phyloP scores from a whole-genome alignment of 2,888 invertebrate species.

The Adelphocoris suturalis region DNA sequence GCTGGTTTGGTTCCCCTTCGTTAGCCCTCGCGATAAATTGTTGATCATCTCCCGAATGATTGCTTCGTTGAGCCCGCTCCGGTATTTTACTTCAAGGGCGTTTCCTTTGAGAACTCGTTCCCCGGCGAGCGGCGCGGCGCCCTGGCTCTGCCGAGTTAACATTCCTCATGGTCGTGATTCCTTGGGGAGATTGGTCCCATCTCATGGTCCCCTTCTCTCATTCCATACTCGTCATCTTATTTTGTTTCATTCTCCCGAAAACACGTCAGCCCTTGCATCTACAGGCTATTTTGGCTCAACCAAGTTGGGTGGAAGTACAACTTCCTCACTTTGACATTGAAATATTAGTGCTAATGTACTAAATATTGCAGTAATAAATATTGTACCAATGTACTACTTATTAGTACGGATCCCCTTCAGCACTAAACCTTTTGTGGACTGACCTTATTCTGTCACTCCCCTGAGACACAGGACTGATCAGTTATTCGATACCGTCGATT shows the following conservation, averaged over 20 bases:
- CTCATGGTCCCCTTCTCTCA: background rate
- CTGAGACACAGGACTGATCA: no score
- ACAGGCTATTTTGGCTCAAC: no score
- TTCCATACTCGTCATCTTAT: background rate
- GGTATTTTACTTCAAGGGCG: constrained; percentile 39
- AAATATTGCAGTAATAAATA: no score
- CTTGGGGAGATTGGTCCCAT: constrained; percentile 31
- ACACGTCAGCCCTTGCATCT: background rate
- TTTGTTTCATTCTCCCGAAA: background rate
- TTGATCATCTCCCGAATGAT: constrained; percentile 39
- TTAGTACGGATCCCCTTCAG: no score
- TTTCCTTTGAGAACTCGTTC: constrained; percentile 44
- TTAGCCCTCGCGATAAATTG: constrained; percentile 5
- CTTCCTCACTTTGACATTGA: no score
- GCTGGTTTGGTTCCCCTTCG: constrained; percentile 4
- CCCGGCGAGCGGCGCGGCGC: constrained; percentile 15
- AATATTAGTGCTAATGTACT: no score
- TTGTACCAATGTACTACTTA: no score
- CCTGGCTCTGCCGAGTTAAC: constrained; percentile 10
- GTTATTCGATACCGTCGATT: no score
- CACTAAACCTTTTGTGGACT: no score
- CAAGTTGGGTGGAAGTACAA: no score
- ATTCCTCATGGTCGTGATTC: constrained; percentile 42
- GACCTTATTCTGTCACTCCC: no score
- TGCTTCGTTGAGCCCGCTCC: constrained; percentile 39